Percentiles rank a stretch among this genome's conserved stretches.
These are phyloP conservation scores for Eugnorisma glareosa DNA, from an alignment of 2,888 invertebrate species.

Conservation along the genomic window DNA sequence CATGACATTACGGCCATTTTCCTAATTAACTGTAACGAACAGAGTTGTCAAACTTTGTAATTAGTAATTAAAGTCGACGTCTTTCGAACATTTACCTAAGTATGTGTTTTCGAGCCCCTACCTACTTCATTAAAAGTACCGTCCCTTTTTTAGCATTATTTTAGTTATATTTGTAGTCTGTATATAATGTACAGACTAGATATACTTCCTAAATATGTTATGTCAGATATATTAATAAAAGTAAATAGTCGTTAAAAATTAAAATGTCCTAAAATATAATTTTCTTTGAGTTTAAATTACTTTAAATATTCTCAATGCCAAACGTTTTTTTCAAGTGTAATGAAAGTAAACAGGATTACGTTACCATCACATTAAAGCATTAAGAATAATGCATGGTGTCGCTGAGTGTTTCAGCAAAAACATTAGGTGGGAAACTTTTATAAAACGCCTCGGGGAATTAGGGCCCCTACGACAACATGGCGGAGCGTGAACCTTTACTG, in stretches of 20 bases:
- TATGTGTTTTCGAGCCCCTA: not conserved
- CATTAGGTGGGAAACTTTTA: conserved; percentile 29
- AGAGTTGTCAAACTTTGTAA: conserved; percentile 21
- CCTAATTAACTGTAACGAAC: conserved; percentile 34
- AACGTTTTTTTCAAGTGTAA: not conserved
- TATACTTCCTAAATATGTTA: too few relatives aligned
- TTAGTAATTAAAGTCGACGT: conserved; percentile 9
- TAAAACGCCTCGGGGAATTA: conserved; percentile 28
- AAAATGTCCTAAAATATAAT: not conserved
- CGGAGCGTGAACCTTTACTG: conserved; percentile 3
- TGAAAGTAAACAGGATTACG: conserved; percentile 14
- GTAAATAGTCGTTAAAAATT: too few relatives aligned
- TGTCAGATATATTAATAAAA: too few relatives aligned
- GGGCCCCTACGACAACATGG: conserved; percentile 10
- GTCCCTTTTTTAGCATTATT: too few relatives aligned
- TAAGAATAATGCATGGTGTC: not conserved
- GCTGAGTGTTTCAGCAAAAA: conserved; percentile 24
- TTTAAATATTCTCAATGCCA: not conserved
- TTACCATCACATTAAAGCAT: conserved; percentile 22
- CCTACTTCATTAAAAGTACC: not conserved
- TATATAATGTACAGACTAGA: too few relatives aligned
- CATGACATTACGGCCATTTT: conserved; percentile 10
- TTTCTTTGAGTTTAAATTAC: not conserved
- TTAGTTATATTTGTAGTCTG: too few relatives aligned
- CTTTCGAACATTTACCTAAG: not conserved